Base-by-base conservation (phyloP, 2,797 vertebrate genomes). In the Anisognathus igniventris region DNA sequence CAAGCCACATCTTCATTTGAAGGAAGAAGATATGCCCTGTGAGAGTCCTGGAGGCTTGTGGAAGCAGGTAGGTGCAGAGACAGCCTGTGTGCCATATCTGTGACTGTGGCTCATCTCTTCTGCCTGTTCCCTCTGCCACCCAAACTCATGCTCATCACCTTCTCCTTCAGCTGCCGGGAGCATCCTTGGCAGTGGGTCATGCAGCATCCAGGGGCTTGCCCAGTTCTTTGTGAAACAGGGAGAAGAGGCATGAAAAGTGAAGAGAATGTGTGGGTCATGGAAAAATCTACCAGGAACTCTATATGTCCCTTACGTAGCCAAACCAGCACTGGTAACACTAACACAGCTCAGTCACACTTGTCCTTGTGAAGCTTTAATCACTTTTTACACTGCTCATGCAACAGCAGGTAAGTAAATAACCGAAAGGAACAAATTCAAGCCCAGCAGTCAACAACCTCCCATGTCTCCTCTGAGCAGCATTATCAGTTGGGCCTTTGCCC, bases 251-350 rank as follows among this genome's bases (percentile, higher is more conserved):
- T 11, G 28, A 42, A 10, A 18, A n/a, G 19, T 18, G 27, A 88
- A 79, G 24, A 50, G 19, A 13, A n/a, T 25, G 18, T 15, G 16
- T 56, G 20, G 42, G 24, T 88, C 20, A 35, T 25, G 15, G 37
- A 60, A 61, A 64, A 56, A 67, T 14, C 70, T 40, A 21, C 19
- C 77, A 40, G 27, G 9, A 40, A 5, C 27, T 30, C 37, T 61
- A 1, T 16, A 8, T 0, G 0, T 67, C 10, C 47, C 45, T 86
- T 27, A 37, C 1, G 3, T 2, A 37, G 45, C 16, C 72, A 51
- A 62, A 67, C 16, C 16, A 77, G 48, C 12, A 9, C 0, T 24
- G 53, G 23, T 37, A 45, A 51, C 42, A 74, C 8, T 42, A 54
- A 44, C 22, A 44, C 33, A 62, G 40, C 53, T 60, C 68, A 23